Base-by-base conservation (phyloP, 2,797 vertebrate genomes). In the Balearica regulorum region DNA sequence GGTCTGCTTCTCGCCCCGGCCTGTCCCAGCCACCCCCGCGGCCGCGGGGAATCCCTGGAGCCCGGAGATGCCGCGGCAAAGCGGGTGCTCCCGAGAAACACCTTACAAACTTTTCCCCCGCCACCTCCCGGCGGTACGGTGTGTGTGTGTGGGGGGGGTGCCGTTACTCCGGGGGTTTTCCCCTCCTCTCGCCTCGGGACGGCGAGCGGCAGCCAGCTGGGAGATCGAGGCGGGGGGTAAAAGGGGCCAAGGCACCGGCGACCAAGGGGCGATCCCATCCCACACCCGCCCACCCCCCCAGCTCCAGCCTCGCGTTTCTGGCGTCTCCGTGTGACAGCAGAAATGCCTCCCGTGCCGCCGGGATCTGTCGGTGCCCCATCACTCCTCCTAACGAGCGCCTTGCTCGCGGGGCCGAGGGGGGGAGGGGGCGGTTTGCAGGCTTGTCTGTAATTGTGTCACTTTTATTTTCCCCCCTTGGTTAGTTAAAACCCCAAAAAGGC, bases 401-500 rank as follows among this genome's bases (percentile, higher is more conserved):
- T 16, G 73, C 57, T 68, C 64, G 35, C 25, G 64, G 70, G 16
- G 73, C 88, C 68, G 64, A 55, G 77, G 83, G 69, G 69, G 87
- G 53, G 54, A 31, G 73, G 93, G 92, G 86, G 49, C 46, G 54
- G 89, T 73, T 72, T 31, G 89, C 92, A 92, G 68, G 62, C 76
- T 90, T 70, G 82, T 88, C 89, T 94, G 90, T 73, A 95, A 95
- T 84, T 87, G 96, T 95, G 96, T 96, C 97, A 90, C 95, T 95
- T 94, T 91, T 94, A 91, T 94, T 89, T 87, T 73, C 60, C 83
- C 92, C 89, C 20, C 33, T 84, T 95, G 73, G 73, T 91, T 96
- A 96, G 91, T 95, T 91, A 93, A 93, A 93, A 75, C 60, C 83
- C 95, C 94, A 80, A 82, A 97, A 97, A 96, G 94, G 94, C 92